A percentile compares a stretch with the other conserved stretches of the same genome.
phyloP scores from a whole-genome alignment of 2,888 invertebrate species.

The Andrena marginata region DNA sequence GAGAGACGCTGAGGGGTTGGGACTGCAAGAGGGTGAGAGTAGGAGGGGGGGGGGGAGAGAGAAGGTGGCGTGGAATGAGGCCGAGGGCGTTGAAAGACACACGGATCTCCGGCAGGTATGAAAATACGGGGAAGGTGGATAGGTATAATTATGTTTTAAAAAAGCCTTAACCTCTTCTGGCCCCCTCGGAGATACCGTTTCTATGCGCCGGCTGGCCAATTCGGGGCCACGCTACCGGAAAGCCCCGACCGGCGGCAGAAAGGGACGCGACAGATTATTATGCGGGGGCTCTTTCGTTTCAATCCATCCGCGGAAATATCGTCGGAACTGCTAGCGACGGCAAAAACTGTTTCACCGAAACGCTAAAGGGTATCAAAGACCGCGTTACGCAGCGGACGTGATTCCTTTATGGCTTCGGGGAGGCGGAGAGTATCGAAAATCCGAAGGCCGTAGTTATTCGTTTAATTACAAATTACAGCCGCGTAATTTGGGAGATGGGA shows the following conservation, averaged over 20 bases:
- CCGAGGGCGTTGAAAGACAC: constrained; percentile 46
- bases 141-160: constrained; percentile 43
- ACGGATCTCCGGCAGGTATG: constrained; percentile 19
- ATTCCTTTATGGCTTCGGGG: background rate
- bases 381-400: background rate
- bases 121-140: constrained; percentile 15
- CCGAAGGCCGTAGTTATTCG: background rate
- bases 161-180: constrained; percentile 2
- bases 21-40: background rate
- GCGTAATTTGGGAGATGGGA: too few species aligned
- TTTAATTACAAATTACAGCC: background rate
- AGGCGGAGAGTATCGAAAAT: background rate
- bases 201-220: constrained; percentile 18
- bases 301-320: constrained; percentile 1
- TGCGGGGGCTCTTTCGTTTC: background rate
- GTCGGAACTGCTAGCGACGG: background rate
- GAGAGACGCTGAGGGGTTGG: constrained; percentile 5
- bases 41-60: background rate
- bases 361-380: background rate
- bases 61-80: constrained; percentile 39
- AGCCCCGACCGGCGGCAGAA: background rate
- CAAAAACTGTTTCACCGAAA: background rate
- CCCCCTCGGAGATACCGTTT: constrained; percentile 8
- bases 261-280: background rate
- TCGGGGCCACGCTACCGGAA: constrained; percentile 9